Conservation (phyloP, 2,888 invertebrate species). For the Troilus luridus region DNA sequence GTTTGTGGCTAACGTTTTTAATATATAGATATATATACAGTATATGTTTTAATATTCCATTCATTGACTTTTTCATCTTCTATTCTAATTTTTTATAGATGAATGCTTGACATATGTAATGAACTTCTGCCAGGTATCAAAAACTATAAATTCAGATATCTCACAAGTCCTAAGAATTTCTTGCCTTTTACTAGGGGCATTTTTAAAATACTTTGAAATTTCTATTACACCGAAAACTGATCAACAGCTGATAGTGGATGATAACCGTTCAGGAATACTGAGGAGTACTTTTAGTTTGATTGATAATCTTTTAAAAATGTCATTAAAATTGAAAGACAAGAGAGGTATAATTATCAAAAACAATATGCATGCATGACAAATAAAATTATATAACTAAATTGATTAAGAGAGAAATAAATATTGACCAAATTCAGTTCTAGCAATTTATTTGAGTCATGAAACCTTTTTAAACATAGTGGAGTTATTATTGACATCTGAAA, state of each 20-base stretch:
- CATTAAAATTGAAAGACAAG: conserved; percentile 5
- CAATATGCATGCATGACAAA: neutral
- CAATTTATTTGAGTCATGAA: conserved; percentile 14
- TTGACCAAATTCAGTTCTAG: conserved; percentile 45
- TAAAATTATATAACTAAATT: neutral
- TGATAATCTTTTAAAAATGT: neutral
- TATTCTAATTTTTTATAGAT: conserved; percentile 33
- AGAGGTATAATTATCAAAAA: conserved; percentile 48
- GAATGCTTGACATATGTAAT: conserved; percentile 51
- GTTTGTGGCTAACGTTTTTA: neutral
- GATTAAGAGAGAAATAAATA: neutral
- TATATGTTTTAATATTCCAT: neutral
- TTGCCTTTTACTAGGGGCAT: conserved; percentile 53
- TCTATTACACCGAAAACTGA: neutral
- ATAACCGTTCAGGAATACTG: neutral
- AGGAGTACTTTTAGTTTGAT: conserved; percentile 44
- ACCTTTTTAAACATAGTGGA: conserved; percentile 40
- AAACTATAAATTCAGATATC: conserved; percentile 52
- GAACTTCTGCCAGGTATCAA: conserved; percentile 53
- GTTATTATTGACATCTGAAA: neutral
- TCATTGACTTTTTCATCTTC: neutral
- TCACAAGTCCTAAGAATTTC: conserved; percentile 54
- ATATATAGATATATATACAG: neutral
- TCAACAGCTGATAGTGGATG: neutral
- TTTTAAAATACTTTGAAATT: conserved; percentile 49